Evolutionary conservation across 2,797 vertebrate genomes (phyloP), one percentile per base, ranked within the genome.

Genomic region (Sardinella longiceps): DNA sequence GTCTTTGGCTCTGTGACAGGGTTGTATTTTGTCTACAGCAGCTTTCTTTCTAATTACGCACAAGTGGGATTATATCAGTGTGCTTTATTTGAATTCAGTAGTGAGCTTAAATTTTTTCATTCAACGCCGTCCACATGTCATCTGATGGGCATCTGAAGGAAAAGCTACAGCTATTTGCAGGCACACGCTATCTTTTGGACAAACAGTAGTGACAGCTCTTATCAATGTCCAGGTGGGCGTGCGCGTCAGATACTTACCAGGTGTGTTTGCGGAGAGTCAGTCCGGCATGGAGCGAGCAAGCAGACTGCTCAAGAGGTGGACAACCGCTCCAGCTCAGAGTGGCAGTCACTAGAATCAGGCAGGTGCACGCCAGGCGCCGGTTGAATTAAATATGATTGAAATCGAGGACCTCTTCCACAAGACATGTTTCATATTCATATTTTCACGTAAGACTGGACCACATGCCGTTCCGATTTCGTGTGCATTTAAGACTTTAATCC

Each of bases 191-290:
- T 37, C 90, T 84, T 37, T 84, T 90, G 91, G 91, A 89, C 91
- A 93, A 93, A 93, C 91, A 90, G 90, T 56, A 37, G 37, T 81
- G 60, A 50, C 74, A 81, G 7, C 74, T 90, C 89, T 94, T 92
- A 94, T 94, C 91, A 82, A 84, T 84, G 85, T 77, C 11, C 85
- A 85, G 86, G 83, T 90, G 94, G 92, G 92, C 92, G 91, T 89
- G 87, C 81, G 74, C 25, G 84, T 58, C 82, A 82, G 70, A 77
- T 87, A 83, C 58, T 56, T 46, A 86, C 53, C 82, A 82, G 80
- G 80, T 63, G 11, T 90, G 89, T 83, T 82, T 89, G 88, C 43
- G 74, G 56, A 58, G 77, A 83, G 48, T 48, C 5, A 83, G 48
- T 48, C 5, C 5, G 39, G 23, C 25, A 80, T 33, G 23, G 37